Percentiles rank a stretch among this genome's conserved stretches.
phyloP scores from a whole-genome alignment of 2,113 vertebrate genomes.

The Chionodraco myersi region DNA sequence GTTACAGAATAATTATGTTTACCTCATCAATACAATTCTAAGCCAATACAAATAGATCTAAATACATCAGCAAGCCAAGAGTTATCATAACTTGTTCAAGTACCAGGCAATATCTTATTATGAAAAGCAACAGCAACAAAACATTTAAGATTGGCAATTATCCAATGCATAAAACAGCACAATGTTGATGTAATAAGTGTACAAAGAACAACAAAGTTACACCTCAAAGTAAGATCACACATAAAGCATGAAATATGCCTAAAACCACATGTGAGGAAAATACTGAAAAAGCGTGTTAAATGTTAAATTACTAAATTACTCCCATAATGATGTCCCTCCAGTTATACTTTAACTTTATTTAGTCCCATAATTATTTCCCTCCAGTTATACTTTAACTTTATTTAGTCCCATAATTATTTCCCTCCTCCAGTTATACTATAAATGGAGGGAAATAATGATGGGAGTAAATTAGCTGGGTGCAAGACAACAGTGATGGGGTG shows the following conservation, averaged over 20 bases:
- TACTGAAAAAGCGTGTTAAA: no score
- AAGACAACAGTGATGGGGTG: background rate
- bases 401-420: no score
- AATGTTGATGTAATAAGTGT: background rate
- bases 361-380: no score
- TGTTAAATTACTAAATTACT: no score
- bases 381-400: no score
- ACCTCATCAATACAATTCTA: background rate
- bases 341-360: no score
- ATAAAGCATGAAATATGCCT: background rate
- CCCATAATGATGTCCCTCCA: no score
- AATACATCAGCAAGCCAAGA: background rate
- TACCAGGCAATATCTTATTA: background rate
- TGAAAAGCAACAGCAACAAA: constrained; percentile 4
- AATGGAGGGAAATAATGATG: background rate
- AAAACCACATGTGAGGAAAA: background rate
- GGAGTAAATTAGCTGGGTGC: background rate
- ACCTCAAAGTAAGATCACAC: background rate
- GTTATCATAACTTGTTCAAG: background rate
- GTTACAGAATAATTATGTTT: background rate
- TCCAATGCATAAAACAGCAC: background rate
- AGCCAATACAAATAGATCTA: background rate
- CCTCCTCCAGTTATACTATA: no score
- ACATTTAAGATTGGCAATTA: background rate
- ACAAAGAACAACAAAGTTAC: background rate